Evolutionary conservation across 2,797 vertebrate species (phyloP).

Genomic region (Neosalanx taihuensis): DNA sequence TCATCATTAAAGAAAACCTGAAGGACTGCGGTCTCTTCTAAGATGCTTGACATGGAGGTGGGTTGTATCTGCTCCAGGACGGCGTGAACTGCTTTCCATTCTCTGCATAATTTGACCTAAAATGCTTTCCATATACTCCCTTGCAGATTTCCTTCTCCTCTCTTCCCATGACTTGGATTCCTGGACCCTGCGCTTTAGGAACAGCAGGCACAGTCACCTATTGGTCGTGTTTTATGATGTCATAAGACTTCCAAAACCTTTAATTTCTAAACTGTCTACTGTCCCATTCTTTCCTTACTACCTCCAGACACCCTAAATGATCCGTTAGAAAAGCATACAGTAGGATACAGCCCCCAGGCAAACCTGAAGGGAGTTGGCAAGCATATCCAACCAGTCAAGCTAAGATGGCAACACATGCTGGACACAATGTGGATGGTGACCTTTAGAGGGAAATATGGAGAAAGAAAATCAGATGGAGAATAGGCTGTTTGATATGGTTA

Average conservation of each 20-base stretch:
- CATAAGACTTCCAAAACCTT: slow-evolving; percentile 10
- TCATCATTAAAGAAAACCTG: slow-evolving; percentile 99
- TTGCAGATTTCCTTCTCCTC: slow-evolving; percentile 5
- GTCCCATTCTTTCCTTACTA: neutral
- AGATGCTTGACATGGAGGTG: slow-evolving; percentile 47
- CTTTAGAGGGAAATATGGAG: slow-evolving; percentile 11
- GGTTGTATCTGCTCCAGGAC: slow-evolving; percentile 15
- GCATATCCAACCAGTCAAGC: slow-evolving; percentile 7
- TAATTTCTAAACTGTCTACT: slow-evolving; percentile 6
- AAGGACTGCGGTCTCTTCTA: slow-evolving; percentile 98
- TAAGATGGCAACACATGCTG: slow-evolving; percentile 2
- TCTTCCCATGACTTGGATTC: slow-evolving; percentile 11
- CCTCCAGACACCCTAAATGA: slow-evolving; percentile 4
- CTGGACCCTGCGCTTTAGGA: slow-evolving; percentile 7
- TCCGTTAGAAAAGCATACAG: neutral
- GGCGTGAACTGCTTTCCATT: neutral
- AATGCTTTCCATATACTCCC: neutral
- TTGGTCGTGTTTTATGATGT: slow-evolving; percentile 5
- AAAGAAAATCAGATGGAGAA: slow-evolving; percentile 1
- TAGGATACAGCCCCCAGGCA: neutral
- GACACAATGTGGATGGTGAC: slow-evolving; percentile 2
- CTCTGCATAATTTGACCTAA: neutral
- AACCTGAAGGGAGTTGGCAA: neutral
- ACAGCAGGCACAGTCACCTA: slow-evolving; percentile 5
- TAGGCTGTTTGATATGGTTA: slow-evolving; percentile 1